Base-by-base conservation (phyloP, 1,140 invertebrate genomes). In the Chlorops oryzae region DNA sequence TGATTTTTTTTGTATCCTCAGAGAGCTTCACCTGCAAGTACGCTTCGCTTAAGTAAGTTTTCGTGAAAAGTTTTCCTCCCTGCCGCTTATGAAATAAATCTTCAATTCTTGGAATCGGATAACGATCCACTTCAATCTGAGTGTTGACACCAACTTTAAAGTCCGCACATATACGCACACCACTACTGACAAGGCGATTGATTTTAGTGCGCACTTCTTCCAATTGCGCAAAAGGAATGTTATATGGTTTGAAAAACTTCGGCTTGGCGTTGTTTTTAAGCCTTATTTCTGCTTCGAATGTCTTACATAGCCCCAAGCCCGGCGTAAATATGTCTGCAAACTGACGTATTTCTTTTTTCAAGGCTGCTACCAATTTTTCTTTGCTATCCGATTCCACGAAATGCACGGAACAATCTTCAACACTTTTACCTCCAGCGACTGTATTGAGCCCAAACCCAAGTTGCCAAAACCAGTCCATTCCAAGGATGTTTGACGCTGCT, bases 161-260 rank as follows among this genome's bases (percentile, higher is more conserved):
- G 59, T 77, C 75, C 3, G 65, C 64, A 59, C 75, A 77, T 32
- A 78, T 57, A 18, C 75, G 51, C 27, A 63, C 53, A 43, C 52
- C 51, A 5, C 61, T 44, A 9, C 34, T 17, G 9, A 59, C 17
- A 50, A 63, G 50, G 47, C 57, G 28, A n/a, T 55, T 17, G 27
- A 61, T 54, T 55, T 63, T n/a, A 21, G 39, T 7, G 23, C 39
- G 39, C 20, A 41, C 39, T 3, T 41, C 39, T 21, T 41, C 20
- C 20, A 18, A 22, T 4, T 21, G 9, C 4, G 18, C 39, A 21
- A 41, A 41, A 9, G 39, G 39, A 7, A 22, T 41, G 15, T 17
- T 18, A n/a, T 20, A 41, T 18, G 39, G 18, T 22, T 20, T 41
- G 5, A 17, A 7, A 22, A 41, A 41, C 20, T 41, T 41, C n/a